Evolutionary conservation across 2,797 vertebrate genomes (phyloP), one percentile per base, ranked within the genome.

Genomic region (Alouatta caraya): DNA sequence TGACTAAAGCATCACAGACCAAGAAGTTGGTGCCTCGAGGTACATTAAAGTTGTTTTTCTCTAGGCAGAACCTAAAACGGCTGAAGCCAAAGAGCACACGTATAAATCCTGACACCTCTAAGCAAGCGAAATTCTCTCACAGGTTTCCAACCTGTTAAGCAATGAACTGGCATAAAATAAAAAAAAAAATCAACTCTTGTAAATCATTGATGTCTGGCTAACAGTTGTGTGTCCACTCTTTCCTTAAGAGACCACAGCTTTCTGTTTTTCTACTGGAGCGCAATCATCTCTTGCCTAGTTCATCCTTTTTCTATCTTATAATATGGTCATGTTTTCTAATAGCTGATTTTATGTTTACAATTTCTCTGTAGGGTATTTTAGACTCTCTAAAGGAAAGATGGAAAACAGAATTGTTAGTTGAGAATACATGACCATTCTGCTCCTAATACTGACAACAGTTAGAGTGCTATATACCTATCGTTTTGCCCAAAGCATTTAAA

Each of bases 91-190:
- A 46, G 84, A 42, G 5, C 3, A 2, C 57, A 24, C 37, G 57
- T 92, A 89, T 86, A 88, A 95, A 90, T 79, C 91, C 81, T 50
- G 48, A 96, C 12, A 61, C 79, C 37, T 59, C 37, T 79, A 76
- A 90, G 55, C 22, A 57, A 96, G 39, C 39, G 70, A 96, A 88
- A 73, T 48, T 67, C 19, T 73, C 81, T 30, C 39, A 70, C 0
- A 4, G 24, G 57, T 86, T 84, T 14, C 59, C 9, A 59, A 90
- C 19, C 59, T 70, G 21, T 50, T 79, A 80, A 79, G 80, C 22
- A 86, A 92, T 88, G 57, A 93, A 44, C 8, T 92, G 76, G 30
- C 48, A 88, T 30, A 85, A 92, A 88, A 83, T 9, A 7, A 30
- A 79, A 64, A 76, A 22, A 79, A 64, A 28, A 44, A 30, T 59